Percentiles rank a stretch among this genome's conserved stretches.
These are phyloP conservation scores for Tenthredo livida DNA, from an alignment of 2,888 invertebrate species.

Conservation along the genomic window DNA sequence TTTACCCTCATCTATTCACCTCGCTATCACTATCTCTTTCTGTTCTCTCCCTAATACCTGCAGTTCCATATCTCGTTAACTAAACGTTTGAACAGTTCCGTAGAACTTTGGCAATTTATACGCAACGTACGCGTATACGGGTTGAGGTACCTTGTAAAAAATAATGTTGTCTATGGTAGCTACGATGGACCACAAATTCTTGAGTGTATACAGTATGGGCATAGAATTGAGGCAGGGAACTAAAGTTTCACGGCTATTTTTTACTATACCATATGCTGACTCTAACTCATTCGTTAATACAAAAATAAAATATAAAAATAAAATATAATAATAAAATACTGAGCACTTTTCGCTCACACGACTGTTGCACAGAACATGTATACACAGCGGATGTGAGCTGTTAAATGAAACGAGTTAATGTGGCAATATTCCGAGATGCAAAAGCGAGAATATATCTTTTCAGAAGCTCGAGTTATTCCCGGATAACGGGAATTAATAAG, in stretches of 20 bases:
- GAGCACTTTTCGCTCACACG: not conserved
- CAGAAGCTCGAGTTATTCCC: not conserved
- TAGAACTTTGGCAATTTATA: not conserved
- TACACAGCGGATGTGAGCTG: not conserved
- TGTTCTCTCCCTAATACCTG: not conserved
- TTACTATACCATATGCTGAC: not conserved
- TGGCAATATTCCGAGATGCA: slow-evolving; percentile 21
- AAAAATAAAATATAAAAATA: not conserved
- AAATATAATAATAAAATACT: not conserved
- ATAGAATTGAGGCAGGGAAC: not conserved
- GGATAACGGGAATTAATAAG: slow-evolving; percentile 33
- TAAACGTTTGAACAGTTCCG: not conserved
- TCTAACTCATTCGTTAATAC: not conserved
- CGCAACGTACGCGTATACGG: not conserved
- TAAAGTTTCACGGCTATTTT: not conserved
- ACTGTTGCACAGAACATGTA: not conserved
- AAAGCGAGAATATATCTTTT: not conserved
- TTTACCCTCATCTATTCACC: slow-evolving; percentile 15
- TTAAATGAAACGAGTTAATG: slow-evolving; percentile 29
- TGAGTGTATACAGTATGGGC: not conserved
- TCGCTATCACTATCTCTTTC: not conserved
- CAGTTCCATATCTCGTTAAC: slow-evolving; percentile 2
- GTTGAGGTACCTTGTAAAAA: not conserved
- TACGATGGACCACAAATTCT: not conserved
- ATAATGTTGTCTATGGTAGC: not conserved